Evolutionary conservation across 2,113 vertebrate species (phyloP), one percentile per base, ranked within the genome.

Genomic region (Lepus europaeus): DNA sequence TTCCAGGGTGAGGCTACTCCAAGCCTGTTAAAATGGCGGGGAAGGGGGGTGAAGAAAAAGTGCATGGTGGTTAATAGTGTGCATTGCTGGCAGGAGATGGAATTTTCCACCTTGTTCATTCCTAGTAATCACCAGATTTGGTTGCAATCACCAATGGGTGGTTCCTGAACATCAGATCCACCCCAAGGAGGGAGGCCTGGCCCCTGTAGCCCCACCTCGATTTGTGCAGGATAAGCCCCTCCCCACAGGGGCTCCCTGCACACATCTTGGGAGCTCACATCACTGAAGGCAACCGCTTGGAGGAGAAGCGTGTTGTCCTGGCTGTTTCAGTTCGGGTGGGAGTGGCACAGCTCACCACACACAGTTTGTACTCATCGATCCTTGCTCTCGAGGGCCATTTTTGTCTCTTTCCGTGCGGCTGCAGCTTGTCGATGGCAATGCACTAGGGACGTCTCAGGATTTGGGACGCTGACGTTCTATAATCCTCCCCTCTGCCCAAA

Each of bases 241-340:
- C 68, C 74, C 53, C 20, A 5, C 9, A 17, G 64, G 59, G 25
- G 20, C 25, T 1, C 49, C 11, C 5, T 0, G 17, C 14, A 51
- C 16, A 8, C 9, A 12, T 10, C 69, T 1, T 3, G 0, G 2
- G 5, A 19, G 36, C 20, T 0, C 17, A 10, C 1, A 27, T 49
- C 73, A 36, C 39, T 9, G 16, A 16, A 68, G 20, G 78, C 0
- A 3, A 56, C 16, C 1, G 0, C 77, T 89, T 33, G 1, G 5
- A 79, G 51, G 20, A 66, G 90, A 56, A 64, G 7, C 20, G 25
- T 6, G 2, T 3, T n/a, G 53, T 53, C 51, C 17, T 83, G 79
- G 45, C 29, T 29, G 20, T 36, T 70, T 73, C 31, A 86, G n/a
- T 29, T 74, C 74, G n/a, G 45, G 6, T 33, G 70, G 72, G 31